These are phyloP conservation scores for Pararge aegeria DNA, from an alignment of 1,140 invertebrate genomes.

Conservation along the genomic window DNA sequence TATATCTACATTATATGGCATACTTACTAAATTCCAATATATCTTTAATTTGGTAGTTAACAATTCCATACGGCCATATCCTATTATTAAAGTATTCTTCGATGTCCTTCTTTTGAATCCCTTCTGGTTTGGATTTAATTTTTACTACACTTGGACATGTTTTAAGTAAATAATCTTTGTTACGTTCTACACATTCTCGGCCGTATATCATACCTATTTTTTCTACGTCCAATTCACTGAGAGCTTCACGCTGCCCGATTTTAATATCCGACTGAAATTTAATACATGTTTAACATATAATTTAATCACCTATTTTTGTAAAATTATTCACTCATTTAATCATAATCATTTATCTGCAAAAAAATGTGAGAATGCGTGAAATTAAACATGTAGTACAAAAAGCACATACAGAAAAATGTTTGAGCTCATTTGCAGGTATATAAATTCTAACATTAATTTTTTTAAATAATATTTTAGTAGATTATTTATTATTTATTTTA, in stretches of 20 bases:
- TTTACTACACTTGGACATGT: slow-evolving; percentile 63
- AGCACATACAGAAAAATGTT: too few species aligned
- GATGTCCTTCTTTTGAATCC: slow-evolving; percentile 39
- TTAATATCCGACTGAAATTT: slow-evolving; percentile 40
- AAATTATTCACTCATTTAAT: not conserved
- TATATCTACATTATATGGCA: too few species aligned
- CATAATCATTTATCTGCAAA: too few species aligned
- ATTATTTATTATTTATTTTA: too few species aligned
- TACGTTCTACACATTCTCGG: slow-evolving; percentile 54
- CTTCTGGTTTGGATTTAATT: slow-evolving; percentile 17
- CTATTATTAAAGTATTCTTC: slow-evolving; percentile 54
- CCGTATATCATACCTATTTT: slow-evolving; percentile 55
- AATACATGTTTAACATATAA: not conserved
- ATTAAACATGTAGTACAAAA: too few species aligned
- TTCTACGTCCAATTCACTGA: slow-evolving; percentile 60
- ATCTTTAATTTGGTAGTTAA: slow-evolving; percentile 57
- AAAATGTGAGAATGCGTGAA: too few species aligned
- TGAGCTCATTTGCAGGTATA: too few species aligned
- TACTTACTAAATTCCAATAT: slow-evolving; percentile 61
- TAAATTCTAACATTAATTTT: too few species aligned
- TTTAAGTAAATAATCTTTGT: slow-evolving; percentile 56
- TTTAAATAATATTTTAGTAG: too few species aligned
- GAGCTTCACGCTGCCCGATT: slow-evolving; percentile 58
- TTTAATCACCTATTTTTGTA: not conserved
- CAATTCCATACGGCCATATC: slow-evolving; percentile 60